Evolutionary conservation across 2,888 invertebrate species (phyloP).

Genomic region (Rotaria macrura): DNA sequence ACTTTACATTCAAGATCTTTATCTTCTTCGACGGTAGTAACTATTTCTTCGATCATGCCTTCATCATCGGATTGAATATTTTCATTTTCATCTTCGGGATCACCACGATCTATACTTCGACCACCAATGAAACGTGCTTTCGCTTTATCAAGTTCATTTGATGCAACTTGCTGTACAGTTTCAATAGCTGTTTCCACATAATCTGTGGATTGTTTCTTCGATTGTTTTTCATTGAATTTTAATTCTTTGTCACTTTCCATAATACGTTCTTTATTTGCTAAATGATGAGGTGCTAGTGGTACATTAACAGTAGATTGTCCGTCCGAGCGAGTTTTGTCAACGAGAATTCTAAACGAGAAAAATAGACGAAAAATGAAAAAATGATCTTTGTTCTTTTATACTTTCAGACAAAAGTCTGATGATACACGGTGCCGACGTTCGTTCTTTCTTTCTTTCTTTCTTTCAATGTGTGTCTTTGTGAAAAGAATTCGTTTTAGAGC

Average conservation of each 20-base stretch:
- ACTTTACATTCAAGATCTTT: constrained; percentile 22
- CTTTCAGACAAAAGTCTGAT: background rate
- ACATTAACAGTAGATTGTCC: background rate
- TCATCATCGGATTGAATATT: constrained; percentile 5
- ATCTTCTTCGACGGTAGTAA: constrained; percentile 15
- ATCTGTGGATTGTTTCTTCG: background rate
- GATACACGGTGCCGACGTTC: background rate
- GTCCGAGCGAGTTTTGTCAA: background rate
- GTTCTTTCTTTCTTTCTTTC: background rate
- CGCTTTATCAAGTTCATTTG: background rate
- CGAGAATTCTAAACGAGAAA: background rate
- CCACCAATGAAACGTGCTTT: background rate
- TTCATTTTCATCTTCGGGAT: background rate
- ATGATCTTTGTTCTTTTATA: background rate
- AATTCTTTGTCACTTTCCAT: background rate
- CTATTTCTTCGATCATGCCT: constrained; percentile 19
- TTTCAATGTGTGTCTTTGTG: background rate
- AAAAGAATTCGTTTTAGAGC: background rate
- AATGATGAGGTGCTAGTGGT: background rate
- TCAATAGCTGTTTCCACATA: background rate
- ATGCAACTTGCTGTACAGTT: background rate
- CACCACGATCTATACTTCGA: background rate
- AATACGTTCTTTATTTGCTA: background rate
- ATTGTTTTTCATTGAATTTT: background rate
- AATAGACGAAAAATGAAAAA: background rate